A percentile compares a stretch with the other conserved stretches of the same genome.
These are phyloP conservation scores for Cabera pusaria DNA, from an alignment of 2,888 invertebrate species.

Conservation along the genomic window DNA sequence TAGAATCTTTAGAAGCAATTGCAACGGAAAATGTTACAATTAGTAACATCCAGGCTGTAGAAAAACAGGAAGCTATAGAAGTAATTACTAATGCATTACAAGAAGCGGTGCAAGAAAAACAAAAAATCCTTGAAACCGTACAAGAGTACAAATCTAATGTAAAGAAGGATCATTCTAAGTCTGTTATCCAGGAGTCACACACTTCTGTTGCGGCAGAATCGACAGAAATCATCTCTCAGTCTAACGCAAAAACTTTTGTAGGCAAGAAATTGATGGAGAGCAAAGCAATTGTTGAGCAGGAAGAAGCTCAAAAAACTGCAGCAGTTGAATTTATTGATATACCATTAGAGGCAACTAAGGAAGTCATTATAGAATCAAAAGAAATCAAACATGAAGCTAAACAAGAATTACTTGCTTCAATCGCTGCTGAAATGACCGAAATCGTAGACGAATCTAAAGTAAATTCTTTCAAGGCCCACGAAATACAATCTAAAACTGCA, in stretches of 20 bases:
- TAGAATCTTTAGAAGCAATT: conserved; percentile 24
- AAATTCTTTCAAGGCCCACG: conserved; percentile 33
- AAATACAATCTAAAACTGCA: conserved; percentile 36
- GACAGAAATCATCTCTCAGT: conserved; percentile 10
- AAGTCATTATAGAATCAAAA: conserved; percentile 30
- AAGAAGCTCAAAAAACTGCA: conserved; percentile 21
- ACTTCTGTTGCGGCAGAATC: conserved; percentile 11
- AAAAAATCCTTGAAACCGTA: conserved; percentile 29
- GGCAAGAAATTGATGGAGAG: conserved; percentile 28
- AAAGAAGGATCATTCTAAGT: conserved; percentile 23
- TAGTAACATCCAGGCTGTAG: conserved; percentile 9
- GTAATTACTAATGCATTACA: conserved; percentile 42
- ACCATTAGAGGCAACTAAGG: conserved; percentile 25
- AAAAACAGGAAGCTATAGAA: conserved; percentile 42
- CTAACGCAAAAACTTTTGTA: conserved; percentile 18
- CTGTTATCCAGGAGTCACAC: conserved; percentile 11
- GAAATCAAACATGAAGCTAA: conserved; percentile 21
- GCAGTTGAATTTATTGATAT: conserved; percentile 18
- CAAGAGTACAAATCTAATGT: conserved; percentile 32
- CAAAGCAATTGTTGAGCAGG: conserved; percentile 27
- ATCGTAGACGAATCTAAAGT: conserved; percentile 34
- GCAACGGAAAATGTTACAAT: conserved; percentile 19
- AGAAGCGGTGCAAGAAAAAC: conserved; percentile 34
- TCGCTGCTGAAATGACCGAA: conserved; percentile 27
- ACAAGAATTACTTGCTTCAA: conserved; percentile 11